Evolutionary conservation across 1,140 invertebrate genomes (phyloP).

Genomic region (Drosophila teissieri): DNA sequence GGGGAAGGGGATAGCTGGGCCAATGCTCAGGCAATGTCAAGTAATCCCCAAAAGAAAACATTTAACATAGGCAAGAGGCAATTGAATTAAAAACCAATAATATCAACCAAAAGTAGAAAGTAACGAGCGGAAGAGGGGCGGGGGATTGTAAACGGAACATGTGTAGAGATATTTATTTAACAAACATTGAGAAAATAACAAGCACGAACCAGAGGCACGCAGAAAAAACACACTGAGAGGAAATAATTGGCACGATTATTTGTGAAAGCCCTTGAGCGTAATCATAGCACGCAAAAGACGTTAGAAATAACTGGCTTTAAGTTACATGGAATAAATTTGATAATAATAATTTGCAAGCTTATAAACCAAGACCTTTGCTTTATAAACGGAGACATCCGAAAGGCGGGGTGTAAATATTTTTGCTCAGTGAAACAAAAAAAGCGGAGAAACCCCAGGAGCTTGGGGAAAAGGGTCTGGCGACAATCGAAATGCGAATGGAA

Average conservation of each 20-base stretch:
- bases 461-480: conserved; percentile 25
- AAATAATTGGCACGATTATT: background rate
- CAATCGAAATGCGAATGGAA: conserved; percentile 53
- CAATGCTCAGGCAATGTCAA: conserved; percentile 40
- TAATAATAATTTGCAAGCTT: background rate
- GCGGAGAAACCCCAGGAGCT: conserved; percentile 18
- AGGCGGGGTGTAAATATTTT: background rate
- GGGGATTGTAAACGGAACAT: conserved; percentile 34
- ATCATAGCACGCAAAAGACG: too few relatives aligned
- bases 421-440: background rate
- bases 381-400: background rate
- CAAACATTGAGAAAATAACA: conserved; percentile 59
- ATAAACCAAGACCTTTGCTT: background rate
- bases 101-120: conserved; percentile 66
- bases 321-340: background rate
- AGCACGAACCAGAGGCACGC: conserved; percentile 10
- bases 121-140: conserved; percentile 10
- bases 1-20: background rate
- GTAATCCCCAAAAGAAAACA: conserved; percentile 69
- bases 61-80: conserved; percentile 70
- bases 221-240: background rate
- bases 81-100: conserved; percentile 78
- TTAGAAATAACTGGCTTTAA: background rate
- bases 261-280: too few relatives aligned
- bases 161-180: conserved; percentile 72